These are phyloP conservation scores for Bos javanicus DNA, from an alignment of 2,113 vertebrate species.

Conservation along the genomic window DNA sequence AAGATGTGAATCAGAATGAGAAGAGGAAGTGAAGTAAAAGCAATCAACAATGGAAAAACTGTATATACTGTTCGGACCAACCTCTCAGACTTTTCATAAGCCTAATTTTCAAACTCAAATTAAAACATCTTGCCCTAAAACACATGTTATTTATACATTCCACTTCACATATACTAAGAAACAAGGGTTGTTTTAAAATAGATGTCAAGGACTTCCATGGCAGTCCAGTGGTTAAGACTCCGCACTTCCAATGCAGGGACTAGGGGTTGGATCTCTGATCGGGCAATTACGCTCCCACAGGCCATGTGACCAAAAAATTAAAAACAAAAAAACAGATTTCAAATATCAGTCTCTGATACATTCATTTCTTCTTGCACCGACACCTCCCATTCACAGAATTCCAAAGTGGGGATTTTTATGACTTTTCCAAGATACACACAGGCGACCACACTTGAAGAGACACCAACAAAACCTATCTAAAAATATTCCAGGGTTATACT, in stretches of 20 bases:
- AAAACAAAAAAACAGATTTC: not conserved
- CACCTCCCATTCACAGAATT: not conserved
- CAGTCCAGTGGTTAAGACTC: not conserved
- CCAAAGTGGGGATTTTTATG: not conserved
- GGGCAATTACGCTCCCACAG: not conserved
- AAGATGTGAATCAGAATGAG: not conserved
- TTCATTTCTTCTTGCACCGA: not conserved
- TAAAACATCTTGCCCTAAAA: not conserved
- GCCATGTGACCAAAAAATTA: not conserved
- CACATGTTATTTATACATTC: not conserved
- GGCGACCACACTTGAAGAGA: not conserved
- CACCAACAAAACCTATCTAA: not conserved
- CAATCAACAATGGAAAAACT: not conserved
- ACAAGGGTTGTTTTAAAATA: not conserved
- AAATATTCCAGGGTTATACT: not conserved
- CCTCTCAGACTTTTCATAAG: not conserved
- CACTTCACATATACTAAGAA: not conserved
- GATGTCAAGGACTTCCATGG: not conserved
- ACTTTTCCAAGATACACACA: not conserved
- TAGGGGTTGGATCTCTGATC: not conserved
- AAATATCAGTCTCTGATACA: not conserved
- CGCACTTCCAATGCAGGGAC: rapidly evolving
- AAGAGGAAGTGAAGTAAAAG: not conserved
- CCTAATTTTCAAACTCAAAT: not conserved
- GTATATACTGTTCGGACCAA: not conserved